phyloP scores from a whole-genome alignment of 1,140 invertebrate genomes.

The Littorina saxatilis region DNA sequence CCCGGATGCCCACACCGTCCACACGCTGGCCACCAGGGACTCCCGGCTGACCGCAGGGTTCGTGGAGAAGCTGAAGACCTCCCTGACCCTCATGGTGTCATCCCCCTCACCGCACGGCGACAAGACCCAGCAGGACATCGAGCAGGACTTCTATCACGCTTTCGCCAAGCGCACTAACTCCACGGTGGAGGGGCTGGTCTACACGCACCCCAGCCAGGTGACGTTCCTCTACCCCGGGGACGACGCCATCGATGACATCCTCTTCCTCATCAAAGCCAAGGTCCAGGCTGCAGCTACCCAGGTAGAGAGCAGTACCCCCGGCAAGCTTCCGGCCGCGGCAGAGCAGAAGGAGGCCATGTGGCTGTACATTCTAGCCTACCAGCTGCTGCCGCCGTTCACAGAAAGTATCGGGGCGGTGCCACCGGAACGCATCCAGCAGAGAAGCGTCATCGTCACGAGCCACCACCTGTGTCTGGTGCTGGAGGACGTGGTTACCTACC shows the following conservation, averaged over 20 bases:
- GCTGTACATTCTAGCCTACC: constrained; percentile 65
- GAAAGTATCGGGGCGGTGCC: constrained; percentile 23
- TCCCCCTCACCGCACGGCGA: constrained; percentile 61
- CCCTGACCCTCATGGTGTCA: constrained; percentile 57
- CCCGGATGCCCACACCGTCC: constrained; percentile 57
- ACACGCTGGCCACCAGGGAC: constrained; percentile 67
- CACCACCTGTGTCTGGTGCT: constrained; percentile 62
- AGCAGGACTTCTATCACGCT: constrained; percentile 71
- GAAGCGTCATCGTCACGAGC: constrained; percentile 69
- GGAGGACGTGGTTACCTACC: constrained; percentile 73
- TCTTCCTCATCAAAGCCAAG: constrained; percentile 65
- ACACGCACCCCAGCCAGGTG: constrained; percentile 67
- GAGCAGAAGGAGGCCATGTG: constrained; percentile 38
- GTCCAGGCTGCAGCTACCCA: constrained; percentile 38
- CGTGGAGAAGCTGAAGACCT: constrained; percentile 61
- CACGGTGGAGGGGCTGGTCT: constrained; percentile 65
- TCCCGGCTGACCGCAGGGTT: constrained; percentile 59
- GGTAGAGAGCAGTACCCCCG: constrained; percentile 36
- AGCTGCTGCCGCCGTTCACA: constrained; percentile 43
- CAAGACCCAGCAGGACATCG: constrained; percentile 55
- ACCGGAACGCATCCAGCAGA: constrained; percentile 46
- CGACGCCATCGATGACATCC: constrained; percentile 68
- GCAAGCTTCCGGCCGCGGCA: not conserved
- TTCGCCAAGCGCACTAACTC: constrained; percentile 62
- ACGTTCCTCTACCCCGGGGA: constrained; percentile 72